Conservation (phyloP, 2,888 invertebrate genomes). For the Piscicola geometra region DNA sequence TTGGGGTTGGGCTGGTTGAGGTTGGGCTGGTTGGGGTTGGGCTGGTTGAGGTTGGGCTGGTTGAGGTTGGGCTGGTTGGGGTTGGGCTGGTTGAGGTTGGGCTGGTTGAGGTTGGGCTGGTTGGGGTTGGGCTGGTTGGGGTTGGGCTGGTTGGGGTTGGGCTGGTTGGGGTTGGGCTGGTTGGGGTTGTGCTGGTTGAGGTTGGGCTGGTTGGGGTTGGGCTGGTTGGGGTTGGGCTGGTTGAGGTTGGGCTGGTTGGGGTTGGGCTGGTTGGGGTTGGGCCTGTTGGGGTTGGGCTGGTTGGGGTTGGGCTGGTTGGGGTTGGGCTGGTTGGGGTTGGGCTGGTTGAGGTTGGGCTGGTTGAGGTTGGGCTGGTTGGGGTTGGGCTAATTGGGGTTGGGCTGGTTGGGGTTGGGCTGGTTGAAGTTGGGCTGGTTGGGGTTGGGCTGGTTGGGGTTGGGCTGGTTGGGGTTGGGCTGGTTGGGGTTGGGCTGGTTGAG, state of each 20-base stretch:
- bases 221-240: too few relatives aligned
- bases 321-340: not conserved
- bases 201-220: not conserved
- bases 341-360: not conserved
- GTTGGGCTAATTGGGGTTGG: not conserved
- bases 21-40: too few relatives aligned
- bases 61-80: not conserved
- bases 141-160: not conserved
- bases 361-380: conserved; percentile 7
- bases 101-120: not conserved
- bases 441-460: not conserved
- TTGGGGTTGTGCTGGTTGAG: too few relatives aligned
- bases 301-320: not conserved
- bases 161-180: not conserved
- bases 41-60: too few relatives aligned
- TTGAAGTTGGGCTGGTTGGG: too few relatives aligned
- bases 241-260: not conserved
- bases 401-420: too few relatives aligned
- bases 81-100: not conserved
- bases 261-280: not conserved
- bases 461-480: not conserved
- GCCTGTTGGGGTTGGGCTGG: not conserved
- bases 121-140: not conserved
- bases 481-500: not conserved
- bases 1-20: too few relatives aligned